Conservation (phyloP, 2,888 invertebrate species). For the Loripinus fragilis region DNA sequence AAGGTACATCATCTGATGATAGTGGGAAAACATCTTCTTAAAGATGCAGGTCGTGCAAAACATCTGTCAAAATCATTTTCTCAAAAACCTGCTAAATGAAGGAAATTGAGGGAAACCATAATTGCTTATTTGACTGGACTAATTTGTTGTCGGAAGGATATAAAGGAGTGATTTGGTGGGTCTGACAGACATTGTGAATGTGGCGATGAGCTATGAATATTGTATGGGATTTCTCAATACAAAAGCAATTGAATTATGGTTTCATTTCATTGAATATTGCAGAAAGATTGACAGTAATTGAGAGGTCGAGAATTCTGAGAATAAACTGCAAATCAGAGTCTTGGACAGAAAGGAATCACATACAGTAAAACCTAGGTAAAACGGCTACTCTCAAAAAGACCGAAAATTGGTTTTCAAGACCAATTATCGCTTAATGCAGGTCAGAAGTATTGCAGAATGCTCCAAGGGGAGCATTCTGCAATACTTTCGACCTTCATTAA, state of each 20-base stretch:
- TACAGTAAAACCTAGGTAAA: too few relatives aligned
- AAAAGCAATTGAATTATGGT: constrained; percentile 45
- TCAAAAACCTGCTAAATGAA: constrained; percentile 21
- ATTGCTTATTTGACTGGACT: constrained; percentile 61
- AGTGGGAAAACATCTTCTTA: not conserved
- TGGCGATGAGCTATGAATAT: constrained; percentile 50
- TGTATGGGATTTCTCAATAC: constrained; percentile 41
- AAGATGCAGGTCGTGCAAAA: constrained; percentile 16
- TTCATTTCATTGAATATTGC: constrained; percentile 34
- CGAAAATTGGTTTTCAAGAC: too few relatives aligned
- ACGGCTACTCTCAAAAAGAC: too few relatives aligned
- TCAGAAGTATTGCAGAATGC: too few relatives aligned
- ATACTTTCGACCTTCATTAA: too few relatives aligned
- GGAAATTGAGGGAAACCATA: constrained; percentile 32
- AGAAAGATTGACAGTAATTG: constrained; percentile 20
- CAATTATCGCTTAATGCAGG: too few relatives aligned
- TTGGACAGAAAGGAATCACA: constrained; percentile 6
- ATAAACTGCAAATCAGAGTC: constrained; percentile 14
- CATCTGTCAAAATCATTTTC: constrained; percentile 17
- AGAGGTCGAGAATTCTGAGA: constrained; percentile 12
- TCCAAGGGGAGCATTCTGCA: too few relatives aligned
- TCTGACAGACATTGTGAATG: constrained; percentile 54
- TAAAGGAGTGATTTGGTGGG: constrained; percentile 38
- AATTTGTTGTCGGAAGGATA: constrained; percentile 52
- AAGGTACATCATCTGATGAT: too few relatives aligned